phyloP scores from a whole-genome alignment of 2,888 invertebrate genomes.

The Tetragonisca angustula region DNA sequence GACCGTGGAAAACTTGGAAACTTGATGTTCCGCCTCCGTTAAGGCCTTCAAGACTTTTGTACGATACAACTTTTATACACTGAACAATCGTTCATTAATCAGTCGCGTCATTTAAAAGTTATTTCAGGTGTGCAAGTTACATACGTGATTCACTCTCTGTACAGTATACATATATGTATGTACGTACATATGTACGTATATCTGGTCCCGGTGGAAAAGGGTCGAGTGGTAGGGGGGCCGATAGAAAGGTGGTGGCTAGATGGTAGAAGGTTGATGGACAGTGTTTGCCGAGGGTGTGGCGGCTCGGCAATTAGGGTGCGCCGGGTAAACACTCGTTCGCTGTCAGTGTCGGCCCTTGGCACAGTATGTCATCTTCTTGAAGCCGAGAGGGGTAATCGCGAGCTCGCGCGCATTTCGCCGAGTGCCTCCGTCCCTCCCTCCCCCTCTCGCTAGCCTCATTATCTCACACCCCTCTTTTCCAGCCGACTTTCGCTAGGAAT shows the following conservation, averaged over 20 bases:
- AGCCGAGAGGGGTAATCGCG: slow-evolving; percentile 71
- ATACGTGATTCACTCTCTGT: too few species aligned
- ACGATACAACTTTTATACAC: too few species aligned
- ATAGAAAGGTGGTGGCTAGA: slow-evolving; percentile 17
- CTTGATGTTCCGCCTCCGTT: too few species aligned
- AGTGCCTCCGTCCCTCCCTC: neutral
- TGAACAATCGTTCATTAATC: too few species aligned
- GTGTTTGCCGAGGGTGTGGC: slow-evolving; percentile 79
- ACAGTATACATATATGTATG: neutral
- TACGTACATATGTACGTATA: neutral
- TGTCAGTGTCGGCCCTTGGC: slow-evolving; percentile 67
- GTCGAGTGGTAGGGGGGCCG: slow-evolving; percentile 10
- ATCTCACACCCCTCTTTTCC: slow-evolving; percentile 5
- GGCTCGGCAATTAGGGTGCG: slow-evolving; percentile 81
- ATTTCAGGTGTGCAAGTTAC: too few species aligned
- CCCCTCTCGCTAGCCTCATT: neutral
- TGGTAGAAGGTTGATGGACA: slow-evolving; percentile 66
- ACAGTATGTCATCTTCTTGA: slow-evolving; percentile 62
- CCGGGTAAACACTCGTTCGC: slow-evolving; percentile 78
- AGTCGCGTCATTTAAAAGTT: too few species aligned
- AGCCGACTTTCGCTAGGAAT: neutral
- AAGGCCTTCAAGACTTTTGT: too few species aligned
- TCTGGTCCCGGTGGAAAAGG: slow-evolving; percentile 48
- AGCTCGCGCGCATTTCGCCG: slow-evolving; percentile 35
- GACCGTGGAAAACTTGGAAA: too few species aligned